A percentile compares a stretch with the other conserved stretches of the same genome.
These are phyloP conservation scores for Eupeodes latifasciatus DNA, from an alignment of 2,888 invertebrate genomes.

Conservation along the genomic window DNA sequence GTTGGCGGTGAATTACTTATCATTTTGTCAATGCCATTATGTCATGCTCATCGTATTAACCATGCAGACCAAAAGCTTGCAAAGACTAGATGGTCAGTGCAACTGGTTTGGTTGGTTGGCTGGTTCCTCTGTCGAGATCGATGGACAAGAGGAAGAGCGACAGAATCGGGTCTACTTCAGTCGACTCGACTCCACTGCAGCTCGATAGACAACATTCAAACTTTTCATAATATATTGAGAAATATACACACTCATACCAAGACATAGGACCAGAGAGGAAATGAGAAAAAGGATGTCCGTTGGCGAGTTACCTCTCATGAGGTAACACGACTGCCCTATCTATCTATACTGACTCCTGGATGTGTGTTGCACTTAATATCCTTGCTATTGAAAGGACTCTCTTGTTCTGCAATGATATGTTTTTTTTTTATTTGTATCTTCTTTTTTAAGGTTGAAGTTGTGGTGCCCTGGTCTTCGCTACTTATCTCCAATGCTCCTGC, in stretches of 20 bases:
- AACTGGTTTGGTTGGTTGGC: conserved; percentile 6
- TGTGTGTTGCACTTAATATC: conserved; percentile 48
- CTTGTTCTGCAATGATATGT: conserved; percentile 21
- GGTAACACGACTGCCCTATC: not conserved
- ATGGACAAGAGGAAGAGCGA: conserved; percentile 9
- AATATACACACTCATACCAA: not conserved
- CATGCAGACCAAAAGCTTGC: conserved; percentile 39
- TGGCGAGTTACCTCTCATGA: conserved; percentile 15
- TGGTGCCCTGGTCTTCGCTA: not conserved
- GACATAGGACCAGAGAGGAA: not conserved
- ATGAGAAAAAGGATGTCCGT: conserved; percentile 48
- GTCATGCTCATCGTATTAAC: conserved; percentile 65
- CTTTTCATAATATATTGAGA: conserved; percentile 31
- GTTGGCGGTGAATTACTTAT: conserved; percentile 72
- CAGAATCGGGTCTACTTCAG: not conserved
- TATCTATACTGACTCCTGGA: not conserved
- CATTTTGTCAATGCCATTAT: conserved; percentile 75
- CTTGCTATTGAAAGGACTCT: conserved; percentile 50
- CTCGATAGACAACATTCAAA: conserved; percentile 26
- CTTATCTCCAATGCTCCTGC: conserved; percentile 22
- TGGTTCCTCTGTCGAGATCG: not conserved
- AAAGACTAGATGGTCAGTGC: not conserved
- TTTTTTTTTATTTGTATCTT: conserved; percentile 8
- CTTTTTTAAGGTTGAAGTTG: not conserved
- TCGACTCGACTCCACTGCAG: not conserved